Conservation (phyloP, 2,797 vertebrate species). For the Acanthurus lineatus region DNA sequence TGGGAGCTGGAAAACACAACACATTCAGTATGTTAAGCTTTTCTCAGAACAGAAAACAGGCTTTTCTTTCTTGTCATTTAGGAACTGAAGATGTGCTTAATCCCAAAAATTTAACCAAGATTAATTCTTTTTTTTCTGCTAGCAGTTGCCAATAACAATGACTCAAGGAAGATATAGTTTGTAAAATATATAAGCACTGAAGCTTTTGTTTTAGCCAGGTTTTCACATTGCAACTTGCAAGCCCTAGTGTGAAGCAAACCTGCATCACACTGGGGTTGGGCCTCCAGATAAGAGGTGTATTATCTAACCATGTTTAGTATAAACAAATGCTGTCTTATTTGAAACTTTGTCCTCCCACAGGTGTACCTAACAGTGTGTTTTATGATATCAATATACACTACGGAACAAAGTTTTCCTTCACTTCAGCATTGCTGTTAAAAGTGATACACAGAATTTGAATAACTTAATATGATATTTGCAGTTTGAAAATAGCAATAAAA, state of each 20-base stretch:
- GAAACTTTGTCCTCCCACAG: constrained; percentile 24
- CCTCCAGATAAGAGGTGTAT: constrained; percentile 12
- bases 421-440: background rate
- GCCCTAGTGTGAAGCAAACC: constrained; percentile 28
- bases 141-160: background rate
- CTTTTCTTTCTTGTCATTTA: background rate
- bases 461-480: too few relatives aligned
- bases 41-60: background rate
- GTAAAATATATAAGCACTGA: background rate
- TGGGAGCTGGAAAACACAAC: constrained; percentile 72
- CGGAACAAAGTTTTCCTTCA: background rate
- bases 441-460: background rate
- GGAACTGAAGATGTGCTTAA: background rate
- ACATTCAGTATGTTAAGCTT: background rate
- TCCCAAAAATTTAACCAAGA: background rate
- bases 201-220: constrained; percentile 4
- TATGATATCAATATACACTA: background rate
- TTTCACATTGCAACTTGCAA: background rate
- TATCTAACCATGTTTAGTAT: constrained; percentile 47
- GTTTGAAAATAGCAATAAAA: too few relatives aligned
- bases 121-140: constrained; percentile 10
- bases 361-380: background rate
- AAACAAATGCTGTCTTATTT: constrained; percentile 34
- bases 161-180: background rate
- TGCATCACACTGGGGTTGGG: background rate